phyloP scores from a whole-genome alignment of 2,113 vertebrate genomes.

The Catharus bicknelli region DNA sequence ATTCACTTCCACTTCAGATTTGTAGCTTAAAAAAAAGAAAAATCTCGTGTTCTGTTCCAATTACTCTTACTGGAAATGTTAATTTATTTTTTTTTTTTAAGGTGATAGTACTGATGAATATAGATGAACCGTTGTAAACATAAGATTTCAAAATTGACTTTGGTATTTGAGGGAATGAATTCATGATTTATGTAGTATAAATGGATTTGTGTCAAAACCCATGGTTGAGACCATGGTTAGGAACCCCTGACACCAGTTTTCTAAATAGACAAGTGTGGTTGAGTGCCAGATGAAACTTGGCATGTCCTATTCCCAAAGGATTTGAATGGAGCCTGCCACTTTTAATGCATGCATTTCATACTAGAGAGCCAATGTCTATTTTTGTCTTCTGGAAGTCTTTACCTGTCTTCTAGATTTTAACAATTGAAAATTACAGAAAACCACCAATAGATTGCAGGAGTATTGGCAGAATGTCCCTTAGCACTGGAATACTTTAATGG shows the following conservation, averaged over 20 bases:
- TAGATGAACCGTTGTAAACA: slow-evolving; percentile 63
- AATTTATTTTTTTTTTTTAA: neutral
- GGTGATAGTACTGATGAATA: slow-evolving; percentile 42
- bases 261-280: neutral
- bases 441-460: neutral
- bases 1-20: slow-evolving; percentile 76
- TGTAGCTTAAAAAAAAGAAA: slow-evolving; percentile 59
- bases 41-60: slow-evolving; percentile 36
- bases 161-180: slow-evolving; percentile 41
- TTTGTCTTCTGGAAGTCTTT: slow-evolving; percentile 46
- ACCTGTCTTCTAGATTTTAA: slow-evolving; percentile 13
- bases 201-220: slow-evolving; percentile 30
- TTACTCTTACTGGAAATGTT: slow-evolving; percentile 37
- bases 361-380: neutral
- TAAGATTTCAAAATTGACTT: slow-evolving; percentile 36
- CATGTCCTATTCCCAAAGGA: neutral
- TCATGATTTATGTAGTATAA: slow-evolving; percentile 46
- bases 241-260: slow-evolving; percentile 36
- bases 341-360: slow-evolving; percentile 1
- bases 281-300: slow-evolving; percentile 53
- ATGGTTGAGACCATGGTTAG: slow-evolving; percentile 23
- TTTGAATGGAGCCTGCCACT: slow-evolving; percentile 35
- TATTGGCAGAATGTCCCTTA: neutral
- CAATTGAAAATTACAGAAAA: slow-evolving; percentile 25
- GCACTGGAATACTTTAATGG: neutral